Base-by-base conservation (phyloP, 37 sponge, comb jelly and placozoan genomes). In the Dysidea cf. avara region DNA sequence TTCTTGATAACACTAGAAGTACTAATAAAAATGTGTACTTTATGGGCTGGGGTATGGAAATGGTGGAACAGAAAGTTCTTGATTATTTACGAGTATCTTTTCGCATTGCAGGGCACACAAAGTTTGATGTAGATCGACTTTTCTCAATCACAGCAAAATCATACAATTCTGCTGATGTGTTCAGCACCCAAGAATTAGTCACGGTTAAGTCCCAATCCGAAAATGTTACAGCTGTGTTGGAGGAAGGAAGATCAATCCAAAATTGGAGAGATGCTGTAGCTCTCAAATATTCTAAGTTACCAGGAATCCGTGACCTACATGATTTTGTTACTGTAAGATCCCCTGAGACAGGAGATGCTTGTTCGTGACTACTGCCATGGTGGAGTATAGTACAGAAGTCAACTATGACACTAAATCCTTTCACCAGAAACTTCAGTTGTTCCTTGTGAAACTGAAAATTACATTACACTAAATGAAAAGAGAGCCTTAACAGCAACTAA, bases 1-100 rank as follows among this genome's bases (percentile, higher is more conserved):
- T 79, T 36, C 79, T 79, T 21, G 78, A 67, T 43, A 71, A 79
- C n/a, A n/a, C n/a, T n/a, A n/a, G n/a, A n/a, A n/a, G n/a, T n/a
- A n/a, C n/a, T n/a, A n/a, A n/a, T n/a, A n/a, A n/a, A n/a, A n/a
- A n/a, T n/a, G n/a, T n/a, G n/a, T n/a, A n/a, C n/a, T n/a, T n/a
- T n/a, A n/a, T n/a, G n/a, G n/a, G n/a, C n/a, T n/a, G n/a, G n/a
- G n/a, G n/a, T n/a, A n/a, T n/a, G n/a, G n/a, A n/a, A 43, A 2
- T 79, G 24, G 70, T 79, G 1, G 16, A 24, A 7, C 6, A 30
- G 26, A 24, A 32, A 7, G 49, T 11, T 24, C 9, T 79, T 3
- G 62, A 69, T 33, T 30, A 55, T 22, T 20, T 66, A 28, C 68
- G 33, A 40, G 31, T 78, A 17, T 47, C 63, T 59, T 79, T 79